Conservation (phyloP, 2,888 invertebrate genomes). For the Eubasilissa splendida region DNA sequence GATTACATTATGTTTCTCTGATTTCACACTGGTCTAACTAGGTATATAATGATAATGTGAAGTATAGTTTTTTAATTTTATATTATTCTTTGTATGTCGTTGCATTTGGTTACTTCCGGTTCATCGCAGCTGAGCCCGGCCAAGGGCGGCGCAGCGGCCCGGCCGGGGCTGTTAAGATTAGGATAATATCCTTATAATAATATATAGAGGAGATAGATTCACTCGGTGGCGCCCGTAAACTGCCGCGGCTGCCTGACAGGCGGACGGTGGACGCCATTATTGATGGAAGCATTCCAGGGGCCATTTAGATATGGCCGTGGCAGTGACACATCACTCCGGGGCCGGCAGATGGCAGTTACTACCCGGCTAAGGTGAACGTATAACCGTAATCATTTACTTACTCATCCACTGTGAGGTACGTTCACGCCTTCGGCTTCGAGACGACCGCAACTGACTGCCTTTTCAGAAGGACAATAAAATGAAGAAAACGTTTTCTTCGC, state of each 20-base stretch:
- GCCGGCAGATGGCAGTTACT: constrained; percentile 31
- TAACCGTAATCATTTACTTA: background rate
- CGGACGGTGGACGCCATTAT: constrained; percentile 63
- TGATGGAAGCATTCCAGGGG: constrained; percentile 73
- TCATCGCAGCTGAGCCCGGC: constrained; percentile 17
- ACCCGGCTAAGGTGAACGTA: constrained; percentile 5
- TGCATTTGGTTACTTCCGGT: constrained; percentile 29
- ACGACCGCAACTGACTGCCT: no score
- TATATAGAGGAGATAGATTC: constrained; percentile 43
- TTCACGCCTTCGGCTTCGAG: no score
- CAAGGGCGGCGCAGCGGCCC: constrained; percentile 15
- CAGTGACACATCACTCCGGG: constrained; percentile 38
- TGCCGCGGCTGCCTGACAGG: constrained; percentile 31
- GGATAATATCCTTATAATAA: constrained; percentile 47
- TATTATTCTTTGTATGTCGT: background rate
- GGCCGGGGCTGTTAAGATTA: constrained; percentile 47
- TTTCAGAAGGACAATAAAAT: no score
- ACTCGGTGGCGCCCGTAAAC: constrained; percentile 41
- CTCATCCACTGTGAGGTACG: background rate
- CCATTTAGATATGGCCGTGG: constrained; percentile 67
- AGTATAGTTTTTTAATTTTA: no score
- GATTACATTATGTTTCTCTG: no score
- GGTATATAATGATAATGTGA: no score
- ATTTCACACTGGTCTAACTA: no score
- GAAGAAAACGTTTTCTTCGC: no score